These are phyloP conservation scores for Varroa destructor DNA, from an alignment of 1,140 invertebrate genomes.

Conservation along the genomic window DNA sequence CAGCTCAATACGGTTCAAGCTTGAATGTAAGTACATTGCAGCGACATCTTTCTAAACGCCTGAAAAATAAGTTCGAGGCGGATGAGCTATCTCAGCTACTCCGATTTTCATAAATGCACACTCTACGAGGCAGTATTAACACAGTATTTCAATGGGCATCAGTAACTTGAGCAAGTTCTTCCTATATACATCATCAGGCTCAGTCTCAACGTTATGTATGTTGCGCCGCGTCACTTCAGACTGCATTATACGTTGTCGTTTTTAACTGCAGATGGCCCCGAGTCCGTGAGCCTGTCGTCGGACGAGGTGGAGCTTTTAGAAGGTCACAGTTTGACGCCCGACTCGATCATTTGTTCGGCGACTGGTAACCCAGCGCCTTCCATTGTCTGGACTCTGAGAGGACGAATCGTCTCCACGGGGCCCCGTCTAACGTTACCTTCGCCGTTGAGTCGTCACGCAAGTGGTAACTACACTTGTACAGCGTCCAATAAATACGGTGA, in stretches of 20 bases:
- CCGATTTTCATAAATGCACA: no score
- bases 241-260: no score
- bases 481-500: constrained; percentile 61
- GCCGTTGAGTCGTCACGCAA: constrained; percentile 47
- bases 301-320: constrained; percentile 8
- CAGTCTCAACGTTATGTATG: no score
- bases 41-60: background rate
- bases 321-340: constrained; percentile 5
- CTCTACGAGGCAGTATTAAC: no score
- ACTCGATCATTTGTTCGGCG: constrained; percentile 54
- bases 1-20: constrained; percentile 63
- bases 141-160: no score
- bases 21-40: constrained; percentile 60
- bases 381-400: constrained; percentile 34
- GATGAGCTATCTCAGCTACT: no score
- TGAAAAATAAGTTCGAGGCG: background rate
- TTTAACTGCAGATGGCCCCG: background rate
- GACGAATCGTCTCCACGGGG: constrained; percentile 31
- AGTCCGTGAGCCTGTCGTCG: background rate
- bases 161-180: no score
- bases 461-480: constrained; percentile 59
- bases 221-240: no score
- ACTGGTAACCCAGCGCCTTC: constrained; percentile 51
- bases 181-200: no score
- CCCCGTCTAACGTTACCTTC: constrained; percentile 42